These are phyloP conservation scores for Menidia beryllina DNA, from an alignment of 2,113 vertebrate species.

Conservation along the genomic window DNA sequence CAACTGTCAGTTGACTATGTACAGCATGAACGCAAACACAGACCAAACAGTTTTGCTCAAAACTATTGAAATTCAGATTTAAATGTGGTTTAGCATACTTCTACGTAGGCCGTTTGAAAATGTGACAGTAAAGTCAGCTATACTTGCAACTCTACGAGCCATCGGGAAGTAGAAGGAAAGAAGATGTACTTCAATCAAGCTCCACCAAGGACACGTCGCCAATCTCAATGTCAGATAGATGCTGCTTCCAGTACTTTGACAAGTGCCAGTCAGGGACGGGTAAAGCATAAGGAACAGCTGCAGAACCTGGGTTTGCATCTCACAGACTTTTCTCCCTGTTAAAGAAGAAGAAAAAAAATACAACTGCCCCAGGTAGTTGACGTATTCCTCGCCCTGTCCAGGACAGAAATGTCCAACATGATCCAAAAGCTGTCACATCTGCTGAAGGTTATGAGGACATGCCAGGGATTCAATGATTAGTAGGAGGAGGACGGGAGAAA, in stretches of 20 bases:
- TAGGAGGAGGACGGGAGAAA: conserved; percentile 8
- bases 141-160: conserved; percentile 21
- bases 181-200: conserved; percentile 62
- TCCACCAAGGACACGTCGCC: conserved; percentile 58
- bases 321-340: not conserved
- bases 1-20: conserved; percentile 23
- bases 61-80: conserved; percentile 63
- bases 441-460: conserved; percentile 28
- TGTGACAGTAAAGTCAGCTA: conserved; percentile 24
- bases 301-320: conserved; percentile 17
- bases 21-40: conserved; percentile 15
- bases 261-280: conserved; percentile 47
- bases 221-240: conserved; percentile 60
- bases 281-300: conserved; percentile 41
- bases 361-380: conserved; percentile 20
- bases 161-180: not conserved
- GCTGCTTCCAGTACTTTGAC: conserved; percentile 46
- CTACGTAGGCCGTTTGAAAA: not conserved
- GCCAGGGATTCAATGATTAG: conserved; percentile 51
- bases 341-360: not conserved
- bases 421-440: conserved; percentile 29
- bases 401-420: conserved; percentile 7
- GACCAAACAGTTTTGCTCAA: conserved; percentile 66
- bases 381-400: conserved; percentile 8
- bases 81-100: too few relatives aligned